Base-by-base conservation (phyloP, 2,113 vertebrate species). In the Myrmophylax atrothorax region DNA sequence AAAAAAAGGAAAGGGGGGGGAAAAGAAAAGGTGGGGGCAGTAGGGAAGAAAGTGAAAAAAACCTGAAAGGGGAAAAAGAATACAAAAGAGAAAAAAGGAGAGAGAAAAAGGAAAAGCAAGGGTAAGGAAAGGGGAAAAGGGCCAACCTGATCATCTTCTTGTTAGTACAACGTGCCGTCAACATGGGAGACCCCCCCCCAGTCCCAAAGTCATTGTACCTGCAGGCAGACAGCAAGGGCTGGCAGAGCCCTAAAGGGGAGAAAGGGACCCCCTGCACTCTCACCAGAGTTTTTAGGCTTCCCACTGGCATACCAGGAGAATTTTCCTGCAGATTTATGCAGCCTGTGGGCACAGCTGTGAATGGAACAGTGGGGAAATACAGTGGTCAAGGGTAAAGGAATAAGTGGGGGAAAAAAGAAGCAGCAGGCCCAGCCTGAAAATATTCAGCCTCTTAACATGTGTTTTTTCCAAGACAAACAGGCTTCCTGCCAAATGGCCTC, bases 151-250 rank as follows among this genome's bases (percentile, higher is more conserved):
- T 56, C 18, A 37, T 37, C 49, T 62, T 35, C 19, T 33, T 78
- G 55, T 69, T 56, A 82, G 79, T 5, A 25, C 73, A 95, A 72
- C 47, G 42, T 35, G 22, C 73, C 92, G 76, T 80, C 58, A 75
- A 75, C 38, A 19, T 16, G 56, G 74, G 88, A 82, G 31, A 74
- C 35, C 35, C 58, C n/a, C n/a, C 60, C 8, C 31, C 11, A 4
- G 31, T 66, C 68, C 80, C 87, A 59, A 59, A 78, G 72, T 38
- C 56, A 47, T 9, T 79, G 72, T 35, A 67, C 56, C 89, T 94
- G 87, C 83, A 94, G 80, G 74, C 58, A 96, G 72, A 49, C 84
- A 91, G 83, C 74, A 86, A 68, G 60, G 81, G 60, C 49, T 90
- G 84, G 46, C 66, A 76, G 58, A 74, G 47, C 47, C 76, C 73